Evolutionary conservation across 1,140 invertebrate genomes (phyloP).

Genomic region (Aphaenogaster ashmeadi): DNA sequence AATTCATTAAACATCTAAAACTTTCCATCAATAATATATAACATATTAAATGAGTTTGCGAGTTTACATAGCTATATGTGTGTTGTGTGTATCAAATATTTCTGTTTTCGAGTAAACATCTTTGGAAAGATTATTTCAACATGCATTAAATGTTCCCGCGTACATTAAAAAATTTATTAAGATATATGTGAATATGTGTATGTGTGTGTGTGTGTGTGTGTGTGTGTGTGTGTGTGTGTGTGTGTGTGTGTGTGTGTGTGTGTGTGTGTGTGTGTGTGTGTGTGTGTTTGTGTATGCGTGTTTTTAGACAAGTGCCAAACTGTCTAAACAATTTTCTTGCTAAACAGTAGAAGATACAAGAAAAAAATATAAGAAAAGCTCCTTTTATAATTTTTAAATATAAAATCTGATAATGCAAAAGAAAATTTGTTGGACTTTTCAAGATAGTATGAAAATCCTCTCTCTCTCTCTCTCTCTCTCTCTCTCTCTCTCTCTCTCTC

Average conservation of each 20-base stretch:
- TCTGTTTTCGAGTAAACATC: neutral
- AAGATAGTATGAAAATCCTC: neutral
- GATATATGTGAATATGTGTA: neutral
- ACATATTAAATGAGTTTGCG: neutral
- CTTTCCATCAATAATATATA: neutral
- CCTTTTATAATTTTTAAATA: neutral
- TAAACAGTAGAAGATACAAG: neutral
- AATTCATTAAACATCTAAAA: neutral
- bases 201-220: neutral
- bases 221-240: no score
- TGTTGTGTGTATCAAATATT: neutral
- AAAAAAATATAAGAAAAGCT: neutral
- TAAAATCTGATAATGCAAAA: neutral
- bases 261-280: neutral
- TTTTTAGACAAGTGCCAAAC: neutral
- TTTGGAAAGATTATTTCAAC: neutral
- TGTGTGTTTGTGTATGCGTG: neutral
- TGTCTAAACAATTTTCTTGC: neutral
- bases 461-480: no score
- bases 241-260: neutral
- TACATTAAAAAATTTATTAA: conserved; percentile 3
- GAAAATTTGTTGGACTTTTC: neutral
- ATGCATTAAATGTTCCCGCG: neutral
- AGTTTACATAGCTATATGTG: neutral
- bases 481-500: no score